Evolutionary conservation across 2,888 invertebrate species (phyloP).

Genomic region (Encarsia formosa): DNA sequence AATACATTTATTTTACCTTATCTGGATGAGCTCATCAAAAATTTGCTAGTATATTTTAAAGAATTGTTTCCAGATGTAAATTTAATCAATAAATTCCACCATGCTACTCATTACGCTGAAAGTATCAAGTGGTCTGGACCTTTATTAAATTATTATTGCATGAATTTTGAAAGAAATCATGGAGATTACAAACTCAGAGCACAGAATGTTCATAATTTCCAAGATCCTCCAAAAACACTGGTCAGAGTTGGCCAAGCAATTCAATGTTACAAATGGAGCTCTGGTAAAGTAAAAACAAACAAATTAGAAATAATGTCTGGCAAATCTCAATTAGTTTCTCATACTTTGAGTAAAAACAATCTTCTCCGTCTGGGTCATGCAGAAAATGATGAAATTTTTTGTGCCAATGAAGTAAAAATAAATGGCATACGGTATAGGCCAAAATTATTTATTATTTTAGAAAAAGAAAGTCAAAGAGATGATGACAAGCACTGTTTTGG

Average conservation of each 20-base stretch:
- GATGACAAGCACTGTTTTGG: slow-evolving; percentile 11
- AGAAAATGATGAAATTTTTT: background rate
- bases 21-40: background rate
- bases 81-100: background rate
- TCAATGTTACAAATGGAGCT: background rate
- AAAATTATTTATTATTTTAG: background rate
- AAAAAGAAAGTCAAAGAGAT: background rate
- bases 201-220: slow-evolving; percentile 2
- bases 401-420: background rate
- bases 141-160: background rate
- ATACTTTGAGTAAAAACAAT: background rate
- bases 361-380: background rate
- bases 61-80: background rate
- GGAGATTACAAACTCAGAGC: background rate
- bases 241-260: background rate
- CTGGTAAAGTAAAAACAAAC: background rate
- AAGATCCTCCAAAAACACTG: slow-evolving; percentile 3
- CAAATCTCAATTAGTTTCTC: background rate
- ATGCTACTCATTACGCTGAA: background rate
- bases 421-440: background rate
- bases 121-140: background rate
- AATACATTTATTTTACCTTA: background rate
- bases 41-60: background rate
- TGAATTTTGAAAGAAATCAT: background rate
- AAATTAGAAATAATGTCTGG: background rate